Conservation (phyloP, 2,113 vertebrate species). For the Trinectes maculatus region DNA sequence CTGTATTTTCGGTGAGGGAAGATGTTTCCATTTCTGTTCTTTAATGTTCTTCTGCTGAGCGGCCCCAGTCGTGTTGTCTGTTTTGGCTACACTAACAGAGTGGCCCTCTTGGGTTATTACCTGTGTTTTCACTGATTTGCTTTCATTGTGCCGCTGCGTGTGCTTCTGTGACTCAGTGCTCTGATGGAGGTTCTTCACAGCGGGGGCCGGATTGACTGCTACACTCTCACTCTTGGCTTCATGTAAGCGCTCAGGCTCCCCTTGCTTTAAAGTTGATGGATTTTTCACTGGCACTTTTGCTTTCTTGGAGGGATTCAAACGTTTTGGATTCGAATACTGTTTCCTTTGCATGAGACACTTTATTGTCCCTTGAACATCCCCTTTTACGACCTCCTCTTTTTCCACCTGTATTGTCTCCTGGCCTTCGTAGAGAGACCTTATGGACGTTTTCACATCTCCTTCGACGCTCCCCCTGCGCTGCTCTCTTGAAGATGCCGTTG, state of each 20-base stretch:
- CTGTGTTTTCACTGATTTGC: conserved; percentile 73
- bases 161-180: conserved; percentile 69
- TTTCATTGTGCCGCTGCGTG: conserved; percentile 62
- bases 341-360: conserved; percentile 83
- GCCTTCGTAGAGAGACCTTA: conserved; percentile 75
- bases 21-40: conserved; percentile 64
- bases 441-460: conserved; percentile 78
- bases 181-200: conserved; percentile 78
- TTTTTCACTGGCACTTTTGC: conserved; percentile 75
- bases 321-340: conserved; percentile 79
- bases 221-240: conserved; percentile 62
- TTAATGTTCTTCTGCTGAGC: conserved; percentile 68
- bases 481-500: conserved; percentile 66
- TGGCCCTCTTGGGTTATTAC: conserved; percentile 73
- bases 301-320: conserved; percentile 77
- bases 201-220: conserved; percentile 58
- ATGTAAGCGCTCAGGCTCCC: conserved; percentile 57
- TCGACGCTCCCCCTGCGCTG: conserved; percentile 73
- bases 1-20: conserved; percentile 65
- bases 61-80: conserved; percentile 56
- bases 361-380: conserved; percentile 81
- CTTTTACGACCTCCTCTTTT: conserved; percentile 79
- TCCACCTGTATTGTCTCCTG: conserved; percentile 74
- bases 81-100: conserved; percentile 65
- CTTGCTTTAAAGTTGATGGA: conserved; percentile 68